These are phyloP conservation scores for Dugesia japonica DNA, from an alignment of 2,888 invertebrate genomes.

Conservation along the genomic window DNA sequence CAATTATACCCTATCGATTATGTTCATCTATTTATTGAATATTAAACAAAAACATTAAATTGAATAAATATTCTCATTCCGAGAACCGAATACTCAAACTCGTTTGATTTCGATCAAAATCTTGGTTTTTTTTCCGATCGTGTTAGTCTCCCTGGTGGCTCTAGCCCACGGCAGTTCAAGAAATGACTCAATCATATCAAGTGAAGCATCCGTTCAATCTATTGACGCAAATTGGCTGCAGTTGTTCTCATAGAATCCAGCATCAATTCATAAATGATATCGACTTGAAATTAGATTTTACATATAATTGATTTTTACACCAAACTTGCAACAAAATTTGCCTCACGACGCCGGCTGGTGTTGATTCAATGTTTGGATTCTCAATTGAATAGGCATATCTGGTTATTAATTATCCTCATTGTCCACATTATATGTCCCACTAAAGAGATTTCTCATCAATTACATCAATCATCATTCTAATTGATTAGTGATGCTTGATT, in stretches of 20 bases:
- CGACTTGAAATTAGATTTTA: neutral
- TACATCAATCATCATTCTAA: conserved; percentile 20
- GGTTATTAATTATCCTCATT: conserved; percentile 16
- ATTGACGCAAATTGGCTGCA: conserved; percentile 16
- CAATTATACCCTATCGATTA: neutral
- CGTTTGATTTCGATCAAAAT: neutral
- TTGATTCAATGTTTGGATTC: conserved; percentile 20
- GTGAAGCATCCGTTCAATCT: conserved; percentile 20
- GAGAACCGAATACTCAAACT: neutral
- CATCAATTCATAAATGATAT: conserved; percentile 15
- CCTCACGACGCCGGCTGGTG: neutral
- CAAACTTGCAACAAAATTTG: neutral
- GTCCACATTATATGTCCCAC: conserved; percentile 20
- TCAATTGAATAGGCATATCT: conserved; percentile 20
- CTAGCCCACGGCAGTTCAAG: neutral
- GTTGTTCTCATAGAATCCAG: neutral
- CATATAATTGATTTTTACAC: conserved; percentile 16
- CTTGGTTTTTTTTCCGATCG: neutral
- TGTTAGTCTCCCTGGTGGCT: neutral
- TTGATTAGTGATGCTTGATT: conserved; percentile 14
- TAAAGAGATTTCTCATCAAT: conserved; percentile 14
- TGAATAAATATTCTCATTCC: neutral
- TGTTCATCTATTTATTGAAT: neutral
- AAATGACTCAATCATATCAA: neutral
- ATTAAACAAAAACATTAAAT: conserved; percentile 13